Conservation (phyloP, 2,888 invertebrate species). For the Nematopogon swammerdamellus region DNA sequence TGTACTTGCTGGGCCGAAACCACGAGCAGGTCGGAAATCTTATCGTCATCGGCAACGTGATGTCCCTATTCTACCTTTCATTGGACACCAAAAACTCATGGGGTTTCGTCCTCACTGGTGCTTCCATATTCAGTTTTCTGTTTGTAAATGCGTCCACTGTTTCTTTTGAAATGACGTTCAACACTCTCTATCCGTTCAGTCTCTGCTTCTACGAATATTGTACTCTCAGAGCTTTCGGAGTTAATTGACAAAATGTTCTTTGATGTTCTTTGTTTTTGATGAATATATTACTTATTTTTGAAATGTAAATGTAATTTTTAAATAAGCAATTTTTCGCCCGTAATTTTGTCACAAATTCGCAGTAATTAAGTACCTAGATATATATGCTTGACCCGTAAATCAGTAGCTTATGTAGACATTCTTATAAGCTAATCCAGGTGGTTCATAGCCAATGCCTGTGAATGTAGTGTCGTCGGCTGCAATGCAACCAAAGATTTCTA, state of each 20-base stretch:
- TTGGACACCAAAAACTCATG: not conserved
- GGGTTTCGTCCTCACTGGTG: not conserved
- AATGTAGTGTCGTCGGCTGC: too few relatives aligned
- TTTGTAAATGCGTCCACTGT: not conserved
- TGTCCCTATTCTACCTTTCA: not conserved
- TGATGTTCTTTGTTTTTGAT: too few relatives aligned
- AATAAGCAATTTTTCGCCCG: too few relatives aligned
- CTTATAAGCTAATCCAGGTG: too few relatives aligned
- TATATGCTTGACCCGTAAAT: too few relatives aligned
- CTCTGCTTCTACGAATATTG: not conserved
- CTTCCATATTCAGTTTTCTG: not conserved
- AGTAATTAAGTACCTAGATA: too few relatives aligned
- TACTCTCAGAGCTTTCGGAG: not conserved
- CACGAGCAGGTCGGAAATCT: not conserved
- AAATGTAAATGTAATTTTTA: too few relatives aligned
- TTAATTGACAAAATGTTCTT: not conserved
- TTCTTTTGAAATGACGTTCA: not conserved
- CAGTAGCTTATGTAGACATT: too few relatives aligned
- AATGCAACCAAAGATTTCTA: too few relatives aligned
- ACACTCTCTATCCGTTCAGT: not conserved
- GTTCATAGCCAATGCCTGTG: too few relatives aligned
- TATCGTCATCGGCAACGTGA: not conserved
- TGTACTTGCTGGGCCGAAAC: slow-evolving; percentile 5
- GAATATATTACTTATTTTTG: too few relatives aligned
- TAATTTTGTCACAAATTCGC: too few relatives aligned